phyloP scores from a whole-genome alignment of 2,113 vertebrate genomes.

The western clawed frog (Xenopus tropicalis) region DNA sequence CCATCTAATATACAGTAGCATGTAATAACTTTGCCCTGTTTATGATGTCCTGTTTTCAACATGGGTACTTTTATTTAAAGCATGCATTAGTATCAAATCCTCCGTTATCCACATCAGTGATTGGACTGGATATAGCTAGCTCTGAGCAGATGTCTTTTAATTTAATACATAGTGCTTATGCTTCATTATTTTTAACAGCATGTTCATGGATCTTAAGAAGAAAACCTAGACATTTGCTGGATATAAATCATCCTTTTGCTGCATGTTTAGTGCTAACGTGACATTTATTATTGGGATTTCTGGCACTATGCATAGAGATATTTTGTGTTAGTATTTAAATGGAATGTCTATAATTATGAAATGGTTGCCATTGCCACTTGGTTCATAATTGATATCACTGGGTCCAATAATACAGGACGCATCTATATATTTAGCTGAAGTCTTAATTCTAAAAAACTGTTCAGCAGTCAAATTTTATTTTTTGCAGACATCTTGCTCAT shows the following conservation, averaged over 20 bases:
- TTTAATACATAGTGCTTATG: slow-evolving; percentile 39
- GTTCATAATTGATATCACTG: slow-evolving; percentile 22
- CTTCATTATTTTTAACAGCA: slow-evolving; percentile 40
- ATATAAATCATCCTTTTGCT: slow-evolving; percentile 14
- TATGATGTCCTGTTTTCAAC: too few species aligned
- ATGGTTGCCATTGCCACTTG: slow-evolving; percentile 30
- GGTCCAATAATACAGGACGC: slow-evolving; percentile 18
- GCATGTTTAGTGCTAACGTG: slow-evolving; percentile 26
- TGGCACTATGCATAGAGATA: slow-evolving; percentile 4
- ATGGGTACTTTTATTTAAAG: not conserved
- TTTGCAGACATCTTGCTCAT: slow-evolving; percentile 28
- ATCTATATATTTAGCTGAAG: slow-evolving; percentile 32
- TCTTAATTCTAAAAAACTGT: slow-evolving; percentile 24
- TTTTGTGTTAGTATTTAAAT: slow-evolving; percentile 19
- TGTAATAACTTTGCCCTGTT: too few species aligned
- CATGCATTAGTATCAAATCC: not conserved
- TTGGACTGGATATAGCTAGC: slow-evolving; percentile 18
- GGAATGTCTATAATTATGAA: slow-evolving; percentile 20
- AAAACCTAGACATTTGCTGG: slow-evolving; percentile 29
- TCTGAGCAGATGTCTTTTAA: slow-evolving; percentile 36
- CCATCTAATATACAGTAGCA: too few species aligned
- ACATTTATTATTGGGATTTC: slow-evolving; percentile 22
- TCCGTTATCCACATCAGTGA: slow-evolving; percentile 3
- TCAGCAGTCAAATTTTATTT: slow-evolving; percentile 33
- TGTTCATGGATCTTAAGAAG: slow-evolving; percentile 34